These are phyloP conservation scores for Oscheius sp. DNA, from an alignment of 1,140 invertebrate genomes.

Conservation along the genomic window DNA sequence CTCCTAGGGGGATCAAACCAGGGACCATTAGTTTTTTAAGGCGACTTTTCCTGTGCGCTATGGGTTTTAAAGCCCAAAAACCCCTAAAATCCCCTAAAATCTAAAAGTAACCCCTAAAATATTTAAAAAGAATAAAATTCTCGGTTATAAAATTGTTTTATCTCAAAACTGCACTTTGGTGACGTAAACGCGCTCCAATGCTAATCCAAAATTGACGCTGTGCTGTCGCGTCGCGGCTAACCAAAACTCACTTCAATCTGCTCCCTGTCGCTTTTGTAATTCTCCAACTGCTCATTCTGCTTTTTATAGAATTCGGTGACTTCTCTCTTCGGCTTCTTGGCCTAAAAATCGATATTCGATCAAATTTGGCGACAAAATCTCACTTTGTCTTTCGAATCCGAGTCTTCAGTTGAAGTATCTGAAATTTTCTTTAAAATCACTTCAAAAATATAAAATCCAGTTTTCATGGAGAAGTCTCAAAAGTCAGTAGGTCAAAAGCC, in stretches of 20 bases:
- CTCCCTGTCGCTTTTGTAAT: conserved; percentile 41
- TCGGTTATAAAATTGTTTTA: not conserved
- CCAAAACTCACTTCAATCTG: conserved; percentile 36
- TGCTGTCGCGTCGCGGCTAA: not conserved
- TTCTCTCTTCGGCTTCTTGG: conserved; percentile 22
- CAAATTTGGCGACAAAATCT: too few species aligned
- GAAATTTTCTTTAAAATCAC: too few species aligned
- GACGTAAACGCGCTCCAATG: not conserved
- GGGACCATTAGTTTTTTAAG: not conserved
- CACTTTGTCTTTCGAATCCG: too few species aligned
- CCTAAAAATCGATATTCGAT: conserved; percentile 18
- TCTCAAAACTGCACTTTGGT: not conserved
- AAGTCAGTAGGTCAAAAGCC: too few species aligned
- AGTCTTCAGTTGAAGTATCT: too few species aligned
- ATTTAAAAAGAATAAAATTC: not conserved
- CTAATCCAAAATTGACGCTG: not conserved
- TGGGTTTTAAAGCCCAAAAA: not conserved
- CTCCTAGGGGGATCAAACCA: not conserved
- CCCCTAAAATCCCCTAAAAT: not conserved
- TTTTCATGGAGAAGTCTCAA: too few species aligned
- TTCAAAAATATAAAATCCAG: too few species aligned
- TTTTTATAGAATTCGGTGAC: conserved; percentile 40
- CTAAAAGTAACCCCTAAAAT: too few species aligned
- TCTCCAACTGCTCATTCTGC: conserved; percentile 41
- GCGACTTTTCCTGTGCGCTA: not conserved